These are phyloP conservation scores for Manduca sexta DNA, from an alignment of 1,140 invertebrate genomes.

Conservation along the genomic window DNA sequence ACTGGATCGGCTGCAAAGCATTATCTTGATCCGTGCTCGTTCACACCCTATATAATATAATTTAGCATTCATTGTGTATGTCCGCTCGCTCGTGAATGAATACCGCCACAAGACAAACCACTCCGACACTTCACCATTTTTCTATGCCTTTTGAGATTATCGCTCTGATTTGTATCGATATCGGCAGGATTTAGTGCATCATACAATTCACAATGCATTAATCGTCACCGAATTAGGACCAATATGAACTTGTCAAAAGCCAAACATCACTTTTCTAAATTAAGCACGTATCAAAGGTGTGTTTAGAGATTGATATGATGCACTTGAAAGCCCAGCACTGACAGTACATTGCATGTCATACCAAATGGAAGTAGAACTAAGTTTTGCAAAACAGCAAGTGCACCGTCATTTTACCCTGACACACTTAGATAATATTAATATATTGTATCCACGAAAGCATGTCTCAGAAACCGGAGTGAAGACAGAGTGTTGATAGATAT, in stretches of 20 bases:
- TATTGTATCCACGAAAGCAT: constrained; percentile 69
- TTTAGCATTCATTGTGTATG: constrained; percentile 69
- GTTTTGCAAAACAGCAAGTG: constrained; percentile 57
- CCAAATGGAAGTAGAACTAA: constrained; percentile 54
- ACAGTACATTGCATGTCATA: constrained; percentile 59
- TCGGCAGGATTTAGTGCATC: constrained; percentile 64
- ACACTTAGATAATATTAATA: constrained; percentile 55
- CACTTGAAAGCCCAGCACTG: constrained; percentile 60
- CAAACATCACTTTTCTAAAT: neutral
- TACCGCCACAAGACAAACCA: constrained; percentile 53
- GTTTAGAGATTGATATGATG: constrained; percentile 55
- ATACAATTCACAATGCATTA: constrained; percentile 50
- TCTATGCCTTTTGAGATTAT: constrained; percentile 57
- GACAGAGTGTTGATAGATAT: constrained; percentile 40
- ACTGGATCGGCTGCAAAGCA: constrained; percentile 67
- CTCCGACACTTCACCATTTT: constrained; percentile 60
- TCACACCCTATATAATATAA: constrained; percentile 48
- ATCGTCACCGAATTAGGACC: constrained; percentile 26
- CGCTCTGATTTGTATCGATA: constrained; percentile 52
- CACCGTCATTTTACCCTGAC: constrained; percentile 57
- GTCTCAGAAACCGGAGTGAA: constrained; percentile 67
- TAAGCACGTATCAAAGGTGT: constrained; percentile 8
- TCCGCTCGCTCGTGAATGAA: constrained; percentile 64
- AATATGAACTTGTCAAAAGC: constrained; percentile 3
- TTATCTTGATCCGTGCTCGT: constrained; percentile 66